phyloP scores from a whole-genome alignment of 2,113 vertebrate genomes.

The Callopanchax toddi region DNA sequence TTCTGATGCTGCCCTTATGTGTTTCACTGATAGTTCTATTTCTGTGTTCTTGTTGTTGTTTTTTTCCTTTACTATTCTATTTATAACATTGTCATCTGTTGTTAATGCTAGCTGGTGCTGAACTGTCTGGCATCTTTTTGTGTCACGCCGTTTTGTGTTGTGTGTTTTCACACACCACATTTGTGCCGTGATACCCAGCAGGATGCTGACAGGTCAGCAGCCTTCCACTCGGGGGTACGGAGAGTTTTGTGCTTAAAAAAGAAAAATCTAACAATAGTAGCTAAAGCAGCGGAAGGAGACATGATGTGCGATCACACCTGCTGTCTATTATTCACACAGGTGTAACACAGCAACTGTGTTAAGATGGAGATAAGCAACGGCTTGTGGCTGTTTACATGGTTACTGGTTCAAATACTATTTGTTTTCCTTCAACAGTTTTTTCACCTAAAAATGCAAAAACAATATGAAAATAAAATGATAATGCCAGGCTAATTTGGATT shows the following conservation, averaged over 20 bases:
- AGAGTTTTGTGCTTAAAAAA: conserved; percentile 34
- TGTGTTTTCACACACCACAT: not conserved
- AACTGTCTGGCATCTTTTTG: not conserved
- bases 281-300: conserved; percentile 24
- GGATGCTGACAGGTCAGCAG: conserved; percentile 61
- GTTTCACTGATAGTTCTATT: conserved; percentile 11
- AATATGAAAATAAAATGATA: no score
- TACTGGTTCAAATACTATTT: not conserved
- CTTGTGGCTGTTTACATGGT: not conserved
- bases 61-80: conserved; percentile 8
- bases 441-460: no score
- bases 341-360: conserved; percentile 7
- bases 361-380: not conserved
- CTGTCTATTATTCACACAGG: conserved; percentile 5
- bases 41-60: not conserved
- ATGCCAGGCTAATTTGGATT: not conserved
- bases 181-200: conserved; percentile 31
- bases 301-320: conserved; percentile 28
- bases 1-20: conserved; percentile 19
- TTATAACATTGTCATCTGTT: not conserved
- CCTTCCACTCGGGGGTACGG: conserved; percentile 39
- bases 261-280: conserved; percentile 32
- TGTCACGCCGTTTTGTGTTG: not conserved
- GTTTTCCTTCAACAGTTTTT: not conserved
- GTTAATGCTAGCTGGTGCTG: conserved; percentile 8